phyloP scores from a whole-genome alignment of 1,140 invertebrate species.

The Diprion similis region DNA sequence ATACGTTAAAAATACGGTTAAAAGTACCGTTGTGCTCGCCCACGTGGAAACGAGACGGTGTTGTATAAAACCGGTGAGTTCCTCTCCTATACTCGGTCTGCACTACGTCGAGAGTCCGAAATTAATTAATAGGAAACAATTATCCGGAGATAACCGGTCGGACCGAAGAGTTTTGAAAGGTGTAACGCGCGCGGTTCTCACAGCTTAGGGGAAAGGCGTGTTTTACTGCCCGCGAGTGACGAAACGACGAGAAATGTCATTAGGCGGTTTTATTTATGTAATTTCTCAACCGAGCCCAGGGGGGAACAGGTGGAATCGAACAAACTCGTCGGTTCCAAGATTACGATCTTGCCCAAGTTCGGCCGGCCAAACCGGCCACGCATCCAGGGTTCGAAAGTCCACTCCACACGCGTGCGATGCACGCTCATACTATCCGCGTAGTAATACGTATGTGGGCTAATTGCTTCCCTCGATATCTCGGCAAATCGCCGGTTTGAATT shows the following conservation, averaged over 20 bases:
- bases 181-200: no score
- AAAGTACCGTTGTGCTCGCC: no score
- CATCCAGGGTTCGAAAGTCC: neutral
- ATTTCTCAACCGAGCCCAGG: neutral
- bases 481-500: neutral
- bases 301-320: slow-evolving; percentile 28
- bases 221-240: no score
- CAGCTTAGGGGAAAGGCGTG: no score
- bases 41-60: no score
- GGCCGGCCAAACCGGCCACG: neutral
- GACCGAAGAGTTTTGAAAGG: no score
- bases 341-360: slow-evolving; percentile 40
- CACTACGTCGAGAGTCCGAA: no score
- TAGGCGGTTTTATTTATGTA: neutral
- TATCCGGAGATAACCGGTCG: no score
- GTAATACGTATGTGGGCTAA: slow-evolving; percentile 53
- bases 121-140: no score
- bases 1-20: no score
- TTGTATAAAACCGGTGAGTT: no score
- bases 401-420: neutral
- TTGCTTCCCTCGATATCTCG: slow-evolving; percentile 35
- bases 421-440: slow-evolving; percentile 21
- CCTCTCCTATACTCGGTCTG: no score
- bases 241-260: neutral
- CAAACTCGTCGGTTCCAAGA: slow-evolving; percentile 40